phyloP scores from a whole-genome alignment of 2,797 vertebrate genomes.

The Cercopithecus hamlyni region DNA sequence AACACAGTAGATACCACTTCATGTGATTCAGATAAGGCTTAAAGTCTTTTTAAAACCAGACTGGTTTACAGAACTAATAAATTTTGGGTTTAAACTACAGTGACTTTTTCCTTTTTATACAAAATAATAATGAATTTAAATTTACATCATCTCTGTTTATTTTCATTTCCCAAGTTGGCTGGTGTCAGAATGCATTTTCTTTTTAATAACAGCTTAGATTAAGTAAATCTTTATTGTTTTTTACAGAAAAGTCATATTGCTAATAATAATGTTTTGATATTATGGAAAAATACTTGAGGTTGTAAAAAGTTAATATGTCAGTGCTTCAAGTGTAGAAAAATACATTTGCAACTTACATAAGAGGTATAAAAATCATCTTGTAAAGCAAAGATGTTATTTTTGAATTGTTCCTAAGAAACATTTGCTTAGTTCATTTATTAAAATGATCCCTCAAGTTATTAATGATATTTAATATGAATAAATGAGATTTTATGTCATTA shows the following conservation, averaged over 20 bases:
- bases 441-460: conserved; percentile 33
- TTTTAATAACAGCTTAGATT: background rate
- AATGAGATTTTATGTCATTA: background rate
- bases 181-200: background rate
- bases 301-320: background rate
- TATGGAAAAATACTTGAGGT: background rate
- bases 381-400: background rate
- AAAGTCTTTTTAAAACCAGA: background rate
- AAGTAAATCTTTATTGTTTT: background rate
- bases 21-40: conserved; percentile 1
- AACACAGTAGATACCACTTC: conserved; percentile 37
- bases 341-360: background rate
- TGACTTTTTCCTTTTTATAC: background rate
- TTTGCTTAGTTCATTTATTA: conserved; percentile 29
- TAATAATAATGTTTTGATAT: background rate
- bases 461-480: background rate
- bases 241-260: background rate
- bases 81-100: background rate
- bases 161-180: background rate
- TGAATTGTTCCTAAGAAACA: background rate
- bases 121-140: conserved; percentile 11
- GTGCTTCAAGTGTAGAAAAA: background rate
- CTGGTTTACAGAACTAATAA: background rate
- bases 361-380: background rate
- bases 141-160: background rate